phyloP scores from a whole-genome alignment of 1,140 invertebrate species.

The Wasmannia auropunctata region DNA sequence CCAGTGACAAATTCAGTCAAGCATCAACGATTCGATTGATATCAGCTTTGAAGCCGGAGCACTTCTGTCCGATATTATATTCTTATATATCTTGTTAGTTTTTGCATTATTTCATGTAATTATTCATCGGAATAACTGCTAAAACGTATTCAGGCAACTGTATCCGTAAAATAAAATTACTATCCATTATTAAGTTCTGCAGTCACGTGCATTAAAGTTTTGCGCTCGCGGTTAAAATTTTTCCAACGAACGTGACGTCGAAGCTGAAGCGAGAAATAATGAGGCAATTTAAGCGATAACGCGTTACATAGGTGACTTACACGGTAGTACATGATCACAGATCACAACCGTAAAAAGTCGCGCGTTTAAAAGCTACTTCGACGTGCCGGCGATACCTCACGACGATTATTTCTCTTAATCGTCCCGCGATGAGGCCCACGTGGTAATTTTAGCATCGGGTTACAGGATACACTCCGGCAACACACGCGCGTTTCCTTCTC shows the following conservation, averaged over 20 bases:
- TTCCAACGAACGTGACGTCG: not conserved
- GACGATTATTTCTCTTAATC: constrained; percentile 45
- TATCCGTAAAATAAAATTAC: not conserved
- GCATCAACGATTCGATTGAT: not conserved
- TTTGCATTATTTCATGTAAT: not conserved
- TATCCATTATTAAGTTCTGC: not conserved
- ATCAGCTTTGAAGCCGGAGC: not conserved
- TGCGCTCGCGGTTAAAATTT: not conserved
- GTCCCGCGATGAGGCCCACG: not conserved
- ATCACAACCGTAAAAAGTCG: not conserved
- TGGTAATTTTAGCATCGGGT: constrained; percentile 46
- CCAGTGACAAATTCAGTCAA: not conserved
- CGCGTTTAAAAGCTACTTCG: constrained; percentile 37
- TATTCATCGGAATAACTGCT: not conserved
- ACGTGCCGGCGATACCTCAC: not conserved
- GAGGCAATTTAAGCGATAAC: constrained; percentile 17
- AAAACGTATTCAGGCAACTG: not conserved
- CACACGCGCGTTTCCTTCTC: constrained; percentile 10
- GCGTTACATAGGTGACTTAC: not conserved
- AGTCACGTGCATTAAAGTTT: not conserved
- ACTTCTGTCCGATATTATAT: not conserved
- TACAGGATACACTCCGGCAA: constrained; percentile 10
- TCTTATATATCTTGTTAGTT: not conserved
- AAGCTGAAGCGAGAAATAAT: constrained; percentile 30
- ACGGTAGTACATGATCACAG: not conserved